Percentiles rank a stretch among this genome's conserved stretches.
Conservation (phyloP, 30 jellyfish, hydroid and myxozoan species). For the Pelagia noctiluca region DNA sequence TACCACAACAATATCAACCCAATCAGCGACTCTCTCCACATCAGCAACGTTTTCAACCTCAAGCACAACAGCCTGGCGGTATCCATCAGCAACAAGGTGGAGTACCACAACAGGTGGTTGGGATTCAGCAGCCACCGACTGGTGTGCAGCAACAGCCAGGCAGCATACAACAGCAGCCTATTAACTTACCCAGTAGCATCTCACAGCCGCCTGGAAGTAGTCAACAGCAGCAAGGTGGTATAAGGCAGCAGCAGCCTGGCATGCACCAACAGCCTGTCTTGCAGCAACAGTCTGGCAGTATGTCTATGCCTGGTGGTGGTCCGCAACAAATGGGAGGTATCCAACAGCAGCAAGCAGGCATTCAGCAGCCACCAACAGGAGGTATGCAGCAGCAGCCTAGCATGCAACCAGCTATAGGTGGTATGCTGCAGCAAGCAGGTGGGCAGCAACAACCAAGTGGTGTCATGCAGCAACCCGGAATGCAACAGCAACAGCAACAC, state of each 20-base stretch:
- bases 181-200: not conserved
- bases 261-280: not conserved
- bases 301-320: not conserved
- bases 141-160: not conserved
- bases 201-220: not conserved
- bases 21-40: slow-evolving; percentile 25
- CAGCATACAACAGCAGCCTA: not conserved
- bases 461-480: not conserved
- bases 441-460: slow-evolving; percentile 30
- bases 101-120: no score
- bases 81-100: no score
- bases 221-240: slow-evolving; percentile 5
- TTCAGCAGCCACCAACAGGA: slow-evolving; percentile 30
- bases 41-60: slow-evolving; percentile 15
- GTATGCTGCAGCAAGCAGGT: not conserved
- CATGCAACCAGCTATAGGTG: not conserved
- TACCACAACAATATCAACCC: slow-evolving; percentile 36
- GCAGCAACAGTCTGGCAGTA: no score
- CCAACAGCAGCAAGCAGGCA: not conserved
- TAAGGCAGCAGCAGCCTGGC: not conserved
- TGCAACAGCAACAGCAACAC: slow-evolving; percentile 34
- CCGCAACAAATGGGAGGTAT: not conserved
- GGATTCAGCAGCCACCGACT: no score
- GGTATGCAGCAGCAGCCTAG: slow-evolving; percentile 10
- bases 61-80: no score